These are phyloP conservation scores for Cecropterus lyciades DNA, from an alignment of 1,140 invertebrate species.

Conservation along the genomic window DNA sequence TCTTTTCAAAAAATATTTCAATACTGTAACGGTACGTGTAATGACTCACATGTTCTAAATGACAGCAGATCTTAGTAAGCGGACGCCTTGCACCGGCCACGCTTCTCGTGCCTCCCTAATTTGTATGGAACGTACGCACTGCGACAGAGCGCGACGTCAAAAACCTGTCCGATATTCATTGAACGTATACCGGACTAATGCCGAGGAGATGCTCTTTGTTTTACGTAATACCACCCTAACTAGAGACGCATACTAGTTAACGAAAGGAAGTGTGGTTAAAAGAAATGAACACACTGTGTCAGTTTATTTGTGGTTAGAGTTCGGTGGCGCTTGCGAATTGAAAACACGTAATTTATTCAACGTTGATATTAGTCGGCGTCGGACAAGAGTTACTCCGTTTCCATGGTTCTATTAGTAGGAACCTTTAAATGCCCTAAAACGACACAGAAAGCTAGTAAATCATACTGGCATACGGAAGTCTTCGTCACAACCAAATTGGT, in stretches of 20 bases:
- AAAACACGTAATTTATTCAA: too few species aligned
- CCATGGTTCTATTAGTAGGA: too few species aligned
- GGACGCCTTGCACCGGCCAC: conserved; percentile 15
- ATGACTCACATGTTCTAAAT: conserved; percentile 16
- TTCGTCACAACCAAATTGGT: too few species aligned
- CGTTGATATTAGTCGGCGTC: too few species aligned
- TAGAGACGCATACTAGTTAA: not conserved
- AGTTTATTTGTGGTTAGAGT: too few species aligned
- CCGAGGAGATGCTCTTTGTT: conserved; percentile 18
- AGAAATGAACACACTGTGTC: not conserved
- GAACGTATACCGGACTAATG: conserved; percentile 25
- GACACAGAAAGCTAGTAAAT: too few species aligned
- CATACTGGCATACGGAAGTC: too few species aligned
- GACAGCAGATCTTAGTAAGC: conserved; percentile 11
- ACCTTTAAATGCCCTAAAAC: too few species aligned
- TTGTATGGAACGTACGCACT: conserved; percentile 35
- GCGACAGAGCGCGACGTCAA: conserved; percentile 21
- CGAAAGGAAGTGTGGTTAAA: conserved; percentile 9
- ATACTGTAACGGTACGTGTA: too few species aligned
- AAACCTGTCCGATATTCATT: conserved; percentile 30
- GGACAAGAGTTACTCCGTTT: too few species aligned
- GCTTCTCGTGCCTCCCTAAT: conserved; percentile 27
- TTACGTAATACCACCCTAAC: conserved; percentile 24
- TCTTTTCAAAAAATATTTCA: too few species aligned
- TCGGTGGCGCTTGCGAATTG: too few species aligned